Base-by-base conservation (phyloP, 2,888 invertebrate genomes). In the Ornithoptera priamus region DNA sequence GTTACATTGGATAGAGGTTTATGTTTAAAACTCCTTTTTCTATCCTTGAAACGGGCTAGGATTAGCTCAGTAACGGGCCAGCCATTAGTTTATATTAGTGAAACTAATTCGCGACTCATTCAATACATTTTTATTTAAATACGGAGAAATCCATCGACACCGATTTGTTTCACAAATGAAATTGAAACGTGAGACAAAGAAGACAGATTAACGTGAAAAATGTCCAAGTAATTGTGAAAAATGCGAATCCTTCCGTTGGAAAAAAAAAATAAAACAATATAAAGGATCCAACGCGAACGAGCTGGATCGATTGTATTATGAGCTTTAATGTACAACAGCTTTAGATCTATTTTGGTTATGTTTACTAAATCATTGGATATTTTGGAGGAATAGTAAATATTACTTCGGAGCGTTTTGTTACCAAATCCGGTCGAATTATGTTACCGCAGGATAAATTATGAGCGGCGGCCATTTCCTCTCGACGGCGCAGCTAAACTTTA, bases 171-270 rank as follows among this genome's bases (percentile, higher is more conserved):
- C 81, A 75, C 85, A 87, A 89, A 88, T 87, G 85, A 87, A 89
- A 76, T 85, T 86, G 82, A 81, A 81, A 82, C 80, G 81, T 81
- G 80, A 82, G 82, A 88, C 88, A 89, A 89, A 88, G 88, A 89
- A 90, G 89, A 90, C 88, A 82, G 89, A 90, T 90, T 89, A 89
- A 86, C 84, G 86, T 80, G 85, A 80, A 86, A 50, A 89, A 88
- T 82, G 88, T 89, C 89, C 86, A 81, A 88, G 89, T 90, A 91
- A 91, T 90, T 91, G 91, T 89, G 90, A 91, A 90, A 89, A 91
- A 90, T 90, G 90, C 75, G 89, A 83, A 84, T 84, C 85, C 82
- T 81, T 84, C 79, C 81, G 76, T 75, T 77, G 77, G 78, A 81
- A 81, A 64, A 85, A 30, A 81, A 81, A 64, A 85, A 22, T 22